These are phyloP conservation scores for Meloidogyne chitwoodi DNA, from an alignment of 1,140 invertebrate genomes.

Conservation along the genomic window DNA sequence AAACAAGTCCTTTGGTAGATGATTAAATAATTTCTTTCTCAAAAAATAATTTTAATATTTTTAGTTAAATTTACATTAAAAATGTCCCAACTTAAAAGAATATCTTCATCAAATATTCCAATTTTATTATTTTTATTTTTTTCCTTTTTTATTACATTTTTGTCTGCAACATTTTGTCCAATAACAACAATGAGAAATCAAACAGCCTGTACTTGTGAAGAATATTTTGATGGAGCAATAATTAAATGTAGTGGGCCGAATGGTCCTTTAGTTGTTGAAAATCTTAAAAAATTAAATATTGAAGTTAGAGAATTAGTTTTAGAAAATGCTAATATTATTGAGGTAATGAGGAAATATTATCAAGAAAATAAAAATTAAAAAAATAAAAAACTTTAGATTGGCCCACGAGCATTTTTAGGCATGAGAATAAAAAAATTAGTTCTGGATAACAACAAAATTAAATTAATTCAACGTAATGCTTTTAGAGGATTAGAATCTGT, in stretches of 20 bases:
- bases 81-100: background rate
- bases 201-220: conserved; percentile 47
- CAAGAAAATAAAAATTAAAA: background rate
- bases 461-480: conserved; percentile 49
- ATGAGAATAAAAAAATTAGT: conserved; percentile 59
- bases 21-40: no score
- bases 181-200: conserved; percentile 49
- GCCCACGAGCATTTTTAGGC: conserved; percentile 51
- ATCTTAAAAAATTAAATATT: conserved; percentile 49
- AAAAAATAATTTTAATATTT: no score
- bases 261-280: conserved; percentile 51
- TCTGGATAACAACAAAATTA: conserved; percentile 58
- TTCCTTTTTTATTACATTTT: background rate
- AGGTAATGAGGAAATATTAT: conserved; percentile 29
- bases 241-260: conserved; percentile 52
- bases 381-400: conserved; percentile 46
- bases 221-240: conserved; percentile 60
- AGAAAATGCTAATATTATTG: conserved; percentile 59
- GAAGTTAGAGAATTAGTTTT: conserved; percentile 54
- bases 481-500: conserved; percentile 53
- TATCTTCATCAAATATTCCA: background rate
- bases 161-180: conserved; percentile 42
- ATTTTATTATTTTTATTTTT: background rate
- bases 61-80: background rate
- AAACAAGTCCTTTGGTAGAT: no score